A percentile compares a stretch with the other conserved stretches of the same genome.
These are phyloP conservation scores for Odontothrips loti DNA, from an alignment of 2,888 invertebrate genomes.

Conservation along the genomic window DNA sequence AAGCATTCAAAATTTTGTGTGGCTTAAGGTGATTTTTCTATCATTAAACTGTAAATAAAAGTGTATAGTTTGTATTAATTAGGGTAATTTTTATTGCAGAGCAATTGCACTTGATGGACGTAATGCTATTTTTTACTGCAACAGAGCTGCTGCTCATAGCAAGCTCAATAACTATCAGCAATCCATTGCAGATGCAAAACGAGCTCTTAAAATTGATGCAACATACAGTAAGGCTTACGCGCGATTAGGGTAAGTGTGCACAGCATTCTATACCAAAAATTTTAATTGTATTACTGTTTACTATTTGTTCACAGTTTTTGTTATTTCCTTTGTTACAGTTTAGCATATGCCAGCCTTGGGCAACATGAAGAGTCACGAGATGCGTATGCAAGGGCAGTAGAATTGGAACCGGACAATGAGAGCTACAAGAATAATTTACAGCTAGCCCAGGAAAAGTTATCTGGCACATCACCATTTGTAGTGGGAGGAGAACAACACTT, in stretches of 20 bases:
- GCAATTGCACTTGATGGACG: conserved; percentile 82
- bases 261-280: not conserved
- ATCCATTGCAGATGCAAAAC: conserved; percentile 86
- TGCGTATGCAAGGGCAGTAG: conserved; percentile 81
- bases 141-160: conserved; percentile 93
- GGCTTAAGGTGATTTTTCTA: conserved; percentile 33
- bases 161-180: conserved; percentile 77
- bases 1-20: conserved; percentile 38
- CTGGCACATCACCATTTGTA: conserved; percentile 27
- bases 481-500: not conserved
- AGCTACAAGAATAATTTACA: conserved; percentile 83
- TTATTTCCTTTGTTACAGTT: conserved; percentile 44
- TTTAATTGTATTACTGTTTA: conserved; percentile 20
- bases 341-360: conserved; percentile 80
- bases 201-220: conserved; percentile 82
- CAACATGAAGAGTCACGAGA: conserved; percentile 77
- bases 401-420: conserved; percentile 88
- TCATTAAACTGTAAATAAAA: not conserved
- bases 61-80: not conserved
- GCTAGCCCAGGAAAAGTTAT: conserved; percentile 67
- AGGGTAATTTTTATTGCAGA: conserved; percentile 46
- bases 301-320: conserved; percentile 15
- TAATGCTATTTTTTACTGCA: conserved; percentile 95
- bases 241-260: conserved; percentile 63
- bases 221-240: conserved; percentile 94